A percentile compares a stretch with the other conserved stretches of the same genome.
These are phyloP conservation scores for Tachysurus vachellii DNA, from an alignment of 2,113 vertebrate species.

Conservation along the genomic window DNA sequence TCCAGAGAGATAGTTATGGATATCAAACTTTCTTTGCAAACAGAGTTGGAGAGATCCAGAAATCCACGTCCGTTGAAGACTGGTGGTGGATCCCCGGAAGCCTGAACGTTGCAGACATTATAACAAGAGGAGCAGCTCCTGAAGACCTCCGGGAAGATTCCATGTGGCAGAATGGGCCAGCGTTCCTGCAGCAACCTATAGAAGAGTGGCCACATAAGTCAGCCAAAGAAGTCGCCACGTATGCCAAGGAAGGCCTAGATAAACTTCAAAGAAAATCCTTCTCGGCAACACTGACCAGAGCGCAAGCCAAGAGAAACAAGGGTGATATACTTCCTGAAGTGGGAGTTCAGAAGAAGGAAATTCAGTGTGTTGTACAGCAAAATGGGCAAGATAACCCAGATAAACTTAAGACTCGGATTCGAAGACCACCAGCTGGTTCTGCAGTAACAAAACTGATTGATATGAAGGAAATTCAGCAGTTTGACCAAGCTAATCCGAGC, in stretches of 20 bases:
- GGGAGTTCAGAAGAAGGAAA: background rate
- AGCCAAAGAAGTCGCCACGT: conserved; percentile 13
- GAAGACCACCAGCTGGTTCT: background rate
- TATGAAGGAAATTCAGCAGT: conserved; percentile 26
- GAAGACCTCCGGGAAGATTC: conserved; percentile 23
- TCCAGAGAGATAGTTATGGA: conserved; percentile 24
- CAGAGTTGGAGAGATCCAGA: conserved; percentile 43
- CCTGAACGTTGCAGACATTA: conserved; percentile 34
- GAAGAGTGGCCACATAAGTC: conserved; percentile 37
- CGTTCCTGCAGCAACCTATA: conserved; percentile 29
- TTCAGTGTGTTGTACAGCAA: too few relatives aligned
- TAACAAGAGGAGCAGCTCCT: conserved; percentile 32
- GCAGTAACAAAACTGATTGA: background rate
- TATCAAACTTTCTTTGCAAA: conserved; percentile 22
- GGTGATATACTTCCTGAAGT: background rate
- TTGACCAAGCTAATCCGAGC: conserved; percentile 19
- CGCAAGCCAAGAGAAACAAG: background rate
- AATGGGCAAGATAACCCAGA: background rate
- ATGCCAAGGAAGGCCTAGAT: conserved; percentile 36
- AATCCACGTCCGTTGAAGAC: conserved; percentile 14
- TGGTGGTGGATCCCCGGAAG: conserved; percentile 51
- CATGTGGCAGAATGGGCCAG: conserved; percentile 42
- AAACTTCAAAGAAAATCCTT: conserved; percentile 40
- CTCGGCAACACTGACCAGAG: conserved; percentile 8
- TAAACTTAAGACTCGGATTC: background rate